Percentiles rank a stretch among this genome's conserved stretches.
phyloP scores from a whole-genome alignment of 2,888 invertebrate species.

The Kuschelorhynchus macadamiae region DNA sequence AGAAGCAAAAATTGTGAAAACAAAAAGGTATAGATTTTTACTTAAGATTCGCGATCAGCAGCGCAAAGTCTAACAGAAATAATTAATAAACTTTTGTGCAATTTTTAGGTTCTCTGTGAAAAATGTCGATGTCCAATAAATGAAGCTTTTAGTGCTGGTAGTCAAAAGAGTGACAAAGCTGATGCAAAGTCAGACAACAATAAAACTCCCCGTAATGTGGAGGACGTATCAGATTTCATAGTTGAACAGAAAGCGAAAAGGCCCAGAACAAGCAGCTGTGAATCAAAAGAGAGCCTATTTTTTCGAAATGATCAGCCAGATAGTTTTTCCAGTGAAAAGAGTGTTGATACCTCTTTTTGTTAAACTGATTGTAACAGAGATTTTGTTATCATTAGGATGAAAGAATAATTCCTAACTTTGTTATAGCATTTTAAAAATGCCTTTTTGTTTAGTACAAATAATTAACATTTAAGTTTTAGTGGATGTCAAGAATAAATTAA shows the following conservation, averaged over 20 bases:
- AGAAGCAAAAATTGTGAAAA: no score
- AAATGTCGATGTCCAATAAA: slow-evolving; percentile 22
- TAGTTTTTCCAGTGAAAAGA: slow-evolving; percentile 4
- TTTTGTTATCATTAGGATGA: background rate
- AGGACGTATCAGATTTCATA: background rate
- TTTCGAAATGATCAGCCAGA: slow-evolving; percentile 12
- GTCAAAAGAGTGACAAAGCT: background rate
- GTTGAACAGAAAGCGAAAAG: slow-evolving; percentile 7
- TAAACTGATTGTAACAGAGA: slow-evolving; percentile 8
- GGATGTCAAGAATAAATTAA: no score
- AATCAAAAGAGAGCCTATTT: background rate
- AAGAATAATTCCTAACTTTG: background rate
- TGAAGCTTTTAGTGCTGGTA: background rate
- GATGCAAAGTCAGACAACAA: background rate
- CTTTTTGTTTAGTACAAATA: no score
- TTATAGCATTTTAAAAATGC: no score
- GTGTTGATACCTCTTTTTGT: background rate
- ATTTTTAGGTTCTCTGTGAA: slow-evolving; percentile 17
- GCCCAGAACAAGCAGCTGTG: background rate
- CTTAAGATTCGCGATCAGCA: no score
- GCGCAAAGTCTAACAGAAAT: no score
- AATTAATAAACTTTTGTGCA: no score
- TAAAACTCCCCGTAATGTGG: background rate
- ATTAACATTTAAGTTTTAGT: no score
- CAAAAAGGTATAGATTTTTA: no score